Conservation (phyloP, 2,113 vertebrate species). For the Cisticola juncidis region DNA sequence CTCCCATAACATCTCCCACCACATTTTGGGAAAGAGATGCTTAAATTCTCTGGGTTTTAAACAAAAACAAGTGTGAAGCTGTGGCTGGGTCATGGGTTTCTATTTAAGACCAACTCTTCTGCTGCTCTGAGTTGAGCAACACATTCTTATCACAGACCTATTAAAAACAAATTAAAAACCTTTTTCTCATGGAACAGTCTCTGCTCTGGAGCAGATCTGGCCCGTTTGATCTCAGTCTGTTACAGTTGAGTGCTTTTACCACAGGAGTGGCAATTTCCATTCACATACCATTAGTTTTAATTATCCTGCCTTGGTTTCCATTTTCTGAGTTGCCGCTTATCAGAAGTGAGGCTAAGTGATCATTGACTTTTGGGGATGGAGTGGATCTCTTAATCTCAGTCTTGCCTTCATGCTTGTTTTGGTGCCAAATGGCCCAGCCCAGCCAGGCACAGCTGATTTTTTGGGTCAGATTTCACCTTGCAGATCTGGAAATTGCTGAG, state of each 20-base stretch:
- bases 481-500: not conserved
- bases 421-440: not conserved
- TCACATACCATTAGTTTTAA: slow-evolving; percentile 37
- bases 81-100: accelerated
- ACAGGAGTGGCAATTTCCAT: slow-evolving; percentile 42
- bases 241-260: slow-evolving; percentile 16
- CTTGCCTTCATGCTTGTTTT: not conserved
- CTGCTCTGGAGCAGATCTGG: not conserved
- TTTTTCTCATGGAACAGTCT: not conserved
- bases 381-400: not conserved
- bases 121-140: not conserved
- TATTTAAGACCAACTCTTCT: not conserved
- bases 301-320: slow-evolving; percentile 6
- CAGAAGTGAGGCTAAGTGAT: slow-evolving; percentile 5
- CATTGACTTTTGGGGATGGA: not conserved
- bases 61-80: not conserved
- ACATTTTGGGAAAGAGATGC: not conserved
- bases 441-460: not conserved
- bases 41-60: not conserved
- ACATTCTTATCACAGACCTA: not conserved
- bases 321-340: not conserved
- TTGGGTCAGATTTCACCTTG: not conserved
- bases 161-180: not conserved
- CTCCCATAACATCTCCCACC: not conserved
- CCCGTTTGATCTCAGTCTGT: not conserved